These are phyloP conservation scores for Antheraea yamamai DNA, from an alignment of 2,888 invertebrate genomes.

Conservation along the genomic window DNA sequence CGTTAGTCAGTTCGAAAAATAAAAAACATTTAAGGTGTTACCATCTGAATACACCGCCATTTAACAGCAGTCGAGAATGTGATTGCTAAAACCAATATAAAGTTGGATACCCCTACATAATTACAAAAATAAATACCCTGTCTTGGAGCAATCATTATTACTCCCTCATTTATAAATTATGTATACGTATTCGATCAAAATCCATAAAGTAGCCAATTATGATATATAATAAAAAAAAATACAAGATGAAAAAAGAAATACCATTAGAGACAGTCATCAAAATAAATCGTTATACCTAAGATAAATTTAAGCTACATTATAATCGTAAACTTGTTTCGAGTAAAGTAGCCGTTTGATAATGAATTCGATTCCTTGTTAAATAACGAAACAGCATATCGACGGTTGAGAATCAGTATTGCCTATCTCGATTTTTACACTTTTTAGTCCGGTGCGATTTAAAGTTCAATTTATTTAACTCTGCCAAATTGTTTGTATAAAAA, in stretches of 20 bases:
- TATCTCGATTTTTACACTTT: too few relatives aligned
- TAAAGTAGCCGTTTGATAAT: slow-evolving; percentile 17
- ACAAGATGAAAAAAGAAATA: not conserved
- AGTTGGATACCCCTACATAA: too few relatives aligned
- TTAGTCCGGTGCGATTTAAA: too few relatives aligned
- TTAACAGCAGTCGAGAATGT: too few relatives aligned
- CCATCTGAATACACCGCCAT: too few relatives aligned
- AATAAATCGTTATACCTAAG: not conserved
- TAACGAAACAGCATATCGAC: not conserved
- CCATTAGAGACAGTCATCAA: slow-evolving; percentile 2
- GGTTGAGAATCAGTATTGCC: too few relatives aligned
- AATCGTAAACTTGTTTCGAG: slow-evolving; percentile 22
- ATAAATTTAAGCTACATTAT: slow-evolving; percentile 21
- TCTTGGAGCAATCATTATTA: not conserved
- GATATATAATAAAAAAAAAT: not conserved
- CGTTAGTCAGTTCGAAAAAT: too few relatives aligned
- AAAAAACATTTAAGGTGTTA: too few relatives aligned
- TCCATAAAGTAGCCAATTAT: not conserved
- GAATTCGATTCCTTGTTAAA: slow-evolving; percentile 11
- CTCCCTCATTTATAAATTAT: not conserved
- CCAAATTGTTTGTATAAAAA: too few relatives aligned
- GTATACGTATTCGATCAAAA: not conserved
- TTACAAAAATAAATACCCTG: not conserved
- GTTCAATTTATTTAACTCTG: too few relatives aligned
- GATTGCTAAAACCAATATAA: too few relatives aligned